Evolutionary conservation across 1,140 invertebrate species (phyloP).

Genomic region (Hyphantria cunea): DNA sequence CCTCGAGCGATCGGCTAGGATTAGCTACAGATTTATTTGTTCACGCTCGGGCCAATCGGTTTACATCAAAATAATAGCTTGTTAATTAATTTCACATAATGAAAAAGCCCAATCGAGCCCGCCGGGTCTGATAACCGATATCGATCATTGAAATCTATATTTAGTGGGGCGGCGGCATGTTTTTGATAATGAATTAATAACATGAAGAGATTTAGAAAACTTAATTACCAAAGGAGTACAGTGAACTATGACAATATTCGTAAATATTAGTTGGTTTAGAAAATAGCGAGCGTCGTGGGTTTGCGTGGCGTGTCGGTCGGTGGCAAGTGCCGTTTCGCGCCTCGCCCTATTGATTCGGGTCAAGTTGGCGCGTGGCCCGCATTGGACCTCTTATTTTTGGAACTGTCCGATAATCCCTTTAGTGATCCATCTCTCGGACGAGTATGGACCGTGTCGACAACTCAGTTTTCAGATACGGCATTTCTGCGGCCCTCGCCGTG

Average conservation of each 20-base stretch:
- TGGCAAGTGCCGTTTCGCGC: neutral
- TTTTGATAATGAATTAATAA: neutral
- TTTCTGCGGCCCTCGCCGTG: neutral
- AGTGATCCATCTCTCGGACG: slow-evolving; percentile 5
- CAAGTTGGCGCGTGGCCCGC: slow-evolving; percentile 22
- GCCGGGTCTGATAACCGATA: neutral
- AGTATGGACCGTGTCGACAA: neutral
- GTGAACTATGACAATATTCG: too few relatives aligned
- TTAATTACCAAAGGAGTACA: neutral
- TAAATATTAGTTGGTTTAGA: neutral
- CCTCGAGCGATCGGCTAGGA: neutral
- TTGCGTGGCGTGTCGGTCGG: neutral
- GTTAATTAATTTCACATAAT: slow-evolving; percentile 11
- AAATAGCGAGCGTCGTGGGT: neutral
- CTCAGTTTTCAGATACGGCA: neutral
- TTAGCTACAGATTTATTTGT: slow-evolving; percentile 11
- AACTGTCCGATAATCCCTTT: slow-evolving; percentile 18
- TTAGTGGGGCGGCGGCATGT: neutral
- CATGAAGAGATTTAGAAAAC: neutral
- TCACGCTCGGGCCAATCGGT: neutral
- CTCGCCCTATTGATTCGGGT: slow-evolving; percentile 9
- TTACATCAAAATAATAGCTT: neutral
- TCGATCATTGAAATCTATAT: neutral
- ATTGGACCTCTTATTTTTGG: slow-evolving; percentile 16
- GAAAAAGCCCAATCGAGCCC: neutral